Base-by-base conservation (phyloP, 2,113 vertebrate species). In the Poeciliopsis turrubarensis region DNA sequence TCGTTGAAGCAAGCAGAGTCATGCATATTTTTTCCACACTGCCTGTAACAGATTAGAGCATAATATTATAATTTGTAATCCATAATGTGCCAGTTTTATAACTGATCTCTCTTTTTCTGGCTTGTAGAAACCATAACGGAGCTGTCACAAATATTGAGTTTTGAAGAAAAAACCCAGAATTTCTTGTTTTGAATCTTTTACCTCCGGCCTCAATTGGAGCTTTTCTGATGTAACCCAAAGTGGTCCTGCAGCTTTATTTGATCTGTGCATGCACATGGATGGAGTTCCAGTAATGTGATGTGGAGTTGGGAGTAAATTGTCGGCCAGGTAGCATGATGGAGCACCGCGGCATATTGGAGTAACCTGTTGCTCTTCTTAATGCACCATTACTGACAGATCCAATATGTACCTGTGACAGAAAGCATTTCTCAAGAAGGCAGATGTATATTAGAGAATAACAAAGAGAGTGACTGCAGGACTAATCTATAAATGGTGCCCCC, bases 401-500 rank as follows among this genome's bases (percentile, higher is more conserved):
- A 54, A 69, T 72, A 71, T 39, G 19, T 67, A 70, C 64, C 41
- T 14, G n/a, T 64, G 47, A 19, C 70, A 68, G 25, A 66, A 37
- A 13, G 60, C 26, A 30, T 62, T 71, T 66, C 69, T 30, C 65
- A 77, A 62, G 47, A 65, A 63, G 79, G n/a, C 72, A 81, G 74
- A 84, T 60, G 79, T 81, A 78, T 78, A 81, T 80, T 66, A 77
- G 44, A 71, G 61, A 67, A 34, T 25, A 41, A 80, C n/a, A 75
- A 66, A 63, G 51, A 71, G 29, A 61, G 70, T 39, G 81, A 76
- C 84, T 79, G 81, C 69, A 73, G 80, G 70, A 75, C 68, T 61
- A 70, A 80, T 89, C 73, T 82, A 79, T 89, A 82, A 91, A 85
- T 82, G 85, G 70, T 86, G 86, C 91, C 92, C 84, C 87, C 88